Percentiles rank a stretch among this genome's conserved stretches.
These are phyloP conservation scores for Paracanthobrama guichenoti DNA, from an alignment of 2,113 vertebrate genomes.

Conservation along the genomic window DNA sequence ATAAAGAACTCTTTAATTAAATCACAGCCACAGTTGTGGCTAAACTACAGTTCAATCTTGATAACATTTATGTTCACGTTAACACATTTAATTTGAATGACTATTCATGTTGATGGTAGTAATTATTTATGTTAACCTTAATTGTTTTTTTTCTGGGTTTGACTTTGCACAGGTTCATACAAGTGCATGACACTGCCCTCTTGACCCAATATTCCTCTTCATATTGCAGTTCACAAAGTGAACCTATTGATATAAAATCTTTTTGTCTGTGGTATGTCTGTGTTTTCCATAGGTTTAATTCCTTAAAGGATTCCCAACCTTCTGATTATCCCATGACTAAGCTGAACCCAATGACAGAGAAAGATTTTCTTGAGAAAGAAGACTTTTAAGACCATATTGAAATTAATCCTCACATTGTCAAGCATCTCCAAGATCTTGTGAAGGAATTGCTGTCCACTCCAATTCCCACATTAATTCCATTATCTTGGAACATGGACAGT, in stretches of 20 bases:
- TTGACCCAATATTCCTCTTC: not conserved
- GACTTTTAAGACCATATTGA: constrained; percentile 39
- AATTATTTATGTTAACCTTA: not conserved
- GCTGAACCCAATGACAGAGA: constrained; percentile 55
- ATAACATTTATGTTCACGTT: not conserved
- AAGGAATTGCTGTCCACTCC: constrained; percentile 27
- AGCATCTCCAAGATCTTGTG: constrained; percentile 16
- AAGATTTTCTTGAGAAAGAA: constrained; percentile 28
- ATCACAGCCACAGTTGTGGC: not conserved
- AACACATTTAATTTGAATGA: not conserved
- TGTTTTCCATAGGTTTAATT: constrained; percentile 11
- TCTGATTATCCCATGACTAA: constrained; percentile 63
- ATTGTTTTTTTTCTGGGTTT: not conserved
- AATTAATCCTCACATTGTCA: constrained; percentile 65
- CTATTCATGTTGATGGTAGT: not conserved
- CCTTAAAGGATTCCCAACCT: not conserved
- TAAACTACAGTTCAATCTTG: not conserved
- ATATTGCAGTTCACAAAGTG: not conserved
- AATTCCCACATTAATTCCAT: constrained; percentile 51
- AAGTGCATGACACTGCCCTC: not conserved
- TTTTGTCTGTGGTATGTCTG: not conserved
- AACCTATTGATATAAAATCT: not conserved
- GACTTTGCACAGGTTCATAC: not conserved
- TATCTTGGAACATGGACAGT: constrained; percentile 19
- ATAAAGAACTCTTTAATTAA: not conserved